Conservation (phyloP, 2,888 invertebrate species). For the Lithodes maja region DNA sequence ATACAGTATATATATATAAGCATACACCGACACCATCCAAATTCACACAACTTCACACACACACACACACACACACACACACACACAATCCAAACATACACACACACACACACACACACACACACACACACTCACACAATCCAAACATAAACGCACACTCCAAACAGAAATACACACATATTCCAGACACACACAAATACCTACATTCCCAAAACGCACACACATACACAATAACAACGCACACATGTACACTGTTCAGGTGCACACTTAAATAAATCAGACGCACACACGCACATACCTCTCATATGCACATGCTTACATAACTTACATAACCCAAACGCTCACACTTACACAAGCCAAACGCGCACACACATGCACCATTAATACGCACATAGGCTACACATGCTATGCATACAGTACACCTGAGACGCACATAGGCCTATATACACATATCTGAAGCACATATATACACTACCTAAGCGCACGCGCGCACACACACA, state of each 20-base stretch:
- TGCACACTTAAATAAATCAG: background rate
- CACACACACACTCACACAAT: slow-evolving; percentile 37
- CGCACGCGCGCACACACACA: slow-evolving; percentile 17
- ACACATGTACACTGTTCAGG: background rate
- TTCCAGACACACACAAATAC: background rate
- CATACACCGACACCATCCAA: background rate
- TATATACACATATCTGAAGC: background rate
- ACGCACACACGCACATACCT: slow-evolving; percentile 25
- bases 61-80: slow-evolving; percentile 36
- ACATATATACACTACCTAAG: background rate
- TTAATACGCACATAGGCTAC: background rate
- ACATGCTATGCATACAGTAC: too few species aligned
- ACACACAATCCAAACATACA: slow-evolving; percentile 19
- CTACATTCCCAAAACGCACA: slow-evolving; percentile 6
- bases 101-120: slow-evolving; percentile 20
- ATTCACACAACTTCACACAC: slow-evolving; percentile 18
- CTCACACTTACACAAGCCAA: slow-evolving; percentile 6
- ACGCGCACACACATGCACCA: slow-evolving; percentile 15
- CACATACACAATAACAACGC: slow-evolving; percentile 31
- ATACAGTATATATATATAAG: too few species aligned
- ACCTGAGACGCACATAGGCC: background rate
- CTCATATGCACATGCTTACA: background rate
- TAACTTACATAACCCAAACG: background rate
- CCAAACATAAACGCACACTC: background rate
- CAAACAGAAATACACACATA: background rate